phyloP scores from a whole-genome alignment of 2,888 invertebrate species.

The Athalia cordata region DNA sequence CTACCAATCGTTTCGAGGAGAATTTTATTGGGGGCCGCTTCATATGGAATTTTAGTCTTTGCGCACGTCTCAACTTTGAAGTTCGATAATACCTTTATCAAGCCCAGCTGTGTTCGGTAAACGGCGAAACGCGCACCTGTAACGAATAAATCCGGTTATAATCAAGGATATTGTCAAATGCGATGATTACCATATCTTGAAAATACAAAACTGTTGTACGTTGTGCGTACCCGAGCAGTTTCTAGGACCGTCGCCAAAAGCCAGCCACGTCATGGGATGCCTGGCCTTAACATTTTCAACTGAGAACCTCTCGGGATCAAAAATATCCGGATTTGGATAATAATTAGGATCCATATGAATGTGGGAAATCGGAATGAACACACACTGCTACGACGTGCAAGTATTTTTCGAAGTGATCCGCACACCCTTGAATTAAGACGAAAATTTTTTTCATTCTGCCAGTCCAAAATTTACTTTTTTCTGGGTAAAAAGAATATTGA shows the following conservation, averaged over 20 bases:
- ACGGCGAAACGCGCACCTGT: constrained; percentile 63
- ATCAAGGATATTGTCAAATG: too few relatives aligned
- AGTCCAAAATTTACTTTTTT: constrained; percentile 37
- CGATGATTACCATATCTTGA: background rate
- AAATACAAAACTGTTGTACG: too few relatives aligned
- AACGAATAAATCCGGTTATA: constrained; percentile 15
- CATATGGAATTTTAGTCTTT: constrained; percentile 62
- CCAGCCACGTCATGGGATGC: constrained; percentile 60
- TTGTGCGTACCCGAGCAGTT: constrained; percentile 66
- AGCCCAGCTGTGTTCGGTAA: constrained; percentile 69
- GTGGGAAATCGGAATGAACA: constrained; percentile 56
- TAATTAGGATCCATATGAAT: constrained; percentile 59
- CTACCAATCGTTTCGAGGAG: constrained; percentile 61
- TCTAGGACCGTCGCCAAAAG: constrained; percentile 67
- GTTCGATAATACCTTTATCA: constrained; percentile 65
- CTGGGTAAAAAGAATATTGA: too few relatives aligned
- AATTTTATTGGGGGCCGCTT: constrained; percentile 54
- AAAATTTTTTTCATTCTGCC: constrained; percentile 75
- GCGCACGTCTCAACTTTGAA: constrained; percentile 66
- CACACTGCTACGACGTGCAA: too few relatives aligned
- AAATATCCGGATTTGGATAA: constrained; percentile 62
- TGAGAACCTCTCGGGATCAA: constrained; percentile 63
- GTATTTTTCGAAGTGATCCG: constrained; percentile 70
- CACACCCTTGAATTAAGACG: constrained; percentile 73
- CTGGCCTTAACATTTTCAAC: constrained; percentile 54